A percentile compares a stretch with the other conserved stretches of the same genome.
Evolutionary conservation across 2,113 vertebrate species (phyloP).

Genomic region (Columba janthina): DNA sequence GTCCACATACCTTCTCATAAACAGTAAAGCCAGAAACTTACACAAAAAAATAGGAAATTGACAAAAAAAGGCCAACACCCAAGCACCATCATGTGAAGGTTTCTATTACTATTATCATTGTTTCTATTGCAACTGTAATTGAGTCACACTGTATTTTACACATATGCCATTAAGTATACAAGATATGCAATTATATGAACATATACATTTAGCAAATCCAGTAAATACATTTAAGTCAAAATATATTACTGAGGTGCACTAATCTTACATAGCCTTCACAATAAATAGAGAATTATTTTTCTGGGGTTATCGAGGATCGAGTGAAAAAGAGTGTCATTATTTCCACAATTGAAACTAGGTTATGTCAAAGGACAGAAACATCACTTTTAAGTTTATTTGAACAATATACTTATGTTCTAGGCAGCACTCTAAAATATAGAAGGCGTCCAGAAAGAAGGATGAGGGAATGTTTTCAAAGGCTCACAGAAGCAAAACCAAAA

Average conservation of each 20-base stretch:
- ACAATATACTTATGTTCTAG: not conserved
- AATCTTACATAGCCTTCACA: not conserved
- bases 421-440: not conserved
- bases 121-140: not conserved
- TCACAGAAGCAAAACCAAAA: not conserved
- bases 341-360: not conserved
- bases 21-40: not conserved
- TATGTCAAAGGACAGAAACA: conserved; percentile 1
- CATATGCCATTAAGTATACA: not conserved
- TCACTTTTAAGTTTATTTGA: not conserved
- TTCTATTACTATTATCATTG: not conserved
- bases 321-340: not conserved
- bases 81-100: not conserved
- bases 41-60: not conserved
- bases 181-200: not conserved
- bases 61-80: not conserved
- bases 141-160: not conserved
- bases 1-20: not conserved
- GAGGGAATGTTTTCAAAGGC: not conserved
- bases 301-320: not conserved
- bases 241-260: not conserved
- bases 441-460: not conserved
- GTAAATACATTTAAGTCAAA: not conserved
- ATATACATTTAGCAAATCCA: not conserved
- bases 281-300: not conserved